Base-by-base conservation (phyloP, 2,888 invertebrate species). In the Orthosia incerta region DNA sequence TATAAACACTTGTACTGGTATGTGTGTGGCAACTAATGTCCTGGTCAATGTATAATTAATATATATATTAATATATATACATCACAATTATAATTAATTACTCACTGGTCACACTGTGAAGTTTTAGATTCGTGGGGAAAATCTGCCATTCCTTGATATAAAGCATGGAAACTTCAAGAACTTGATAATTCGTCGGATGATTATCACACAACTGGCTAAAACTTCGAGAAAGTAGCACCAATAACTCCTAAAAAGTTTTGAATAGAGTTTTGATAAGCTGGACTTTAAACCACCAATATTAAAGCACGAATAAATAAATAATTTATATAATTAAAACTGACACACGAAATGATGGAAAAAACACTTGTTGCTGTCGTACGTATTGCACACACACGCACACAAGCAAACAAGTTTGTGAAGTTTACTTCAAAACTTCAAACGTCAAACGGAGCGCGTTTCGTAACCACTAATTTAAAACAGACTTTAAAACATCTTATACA, bases 141-240 rank as follows among this genome's bases (percentile, higher is more conserved):
- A 88, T 91, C 91, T 79, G 92, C 94, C 95, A 95, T 95, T 86
- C 89, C 91, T 89, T 87, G 91, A 79, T 90, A 88, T 81, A 90
- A 91, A 92, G 89, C 95, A 95, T 95, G 95, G 95, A 95, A 94
- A 93, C 91, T 92, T 94, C 90, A 94, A 90, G 89, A 93, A 94
- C 71, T 86, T 83, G 56, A 76, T 82, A 64, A 73, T 83, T 73
- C 26, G 72, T 67, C 76, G 55, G 45, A 78, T 83, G 77, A 71
- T 74, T 57, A 77, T 71, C 73, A 76, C 83, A 75, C 46, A 81
- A 82, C 73, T 61, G 13, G 62, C 39, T 69, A 70, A 53, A 80
- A 83, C 62, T 73, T 80, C 16, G 31, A 71, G 26, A 73, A 70
- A 74, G 64, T 82, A 55, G 18, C 59, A 63, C 31, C 9, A 57